Evolutionary conservation across 2,113 vertebrate genomes (phyloP).

Genomic region (Notiomystis cincta): DNA sequence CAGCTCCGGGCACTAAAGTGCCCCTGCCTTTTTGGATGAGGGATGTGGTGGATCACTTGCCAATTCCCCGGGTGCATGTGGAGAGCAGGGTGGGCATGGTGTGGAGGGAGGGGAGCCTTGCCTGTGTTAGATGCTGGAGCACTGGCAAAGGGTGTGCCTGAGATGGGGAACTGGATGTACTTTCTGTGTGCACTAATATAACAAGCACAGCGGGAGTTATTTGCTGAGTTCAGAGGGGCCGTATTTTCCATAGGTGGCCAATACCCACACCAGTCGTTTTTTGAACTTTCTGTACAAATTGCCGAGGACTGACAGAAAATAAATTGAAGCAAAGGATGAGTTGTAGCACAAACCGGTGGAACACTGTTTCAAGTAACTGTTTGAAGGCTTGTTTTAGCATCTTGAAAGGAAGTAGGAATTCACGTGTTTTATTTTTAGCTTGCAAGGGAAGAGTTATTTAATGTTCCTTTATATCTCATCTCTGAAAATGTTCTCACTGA

Average conservation of each 20-base stretch:
- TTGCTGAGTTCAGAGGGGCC: background rate
- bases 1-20: background rate
- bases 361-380: background rate
- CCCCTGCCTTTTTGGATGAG: background rate
- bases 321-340: background rate
- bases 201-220: background rate
- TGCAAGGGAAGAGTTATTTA: slow-evolving; percentile 44
- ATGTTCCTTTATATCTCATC: slow-evolving; percentile 13
- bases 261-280: background rate
- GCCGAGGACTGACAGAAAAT: background rate
- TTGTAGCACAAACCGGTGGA: background rate
- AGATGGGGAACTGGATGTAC: background rate
- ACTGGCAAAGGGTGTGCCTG: background rate
- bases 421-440: slow-evolving; percentile 52
- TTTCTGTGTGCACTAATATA: background rate
- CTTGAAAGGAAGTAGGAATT: slow-evolving; percentile 37
- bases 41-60: background rate
- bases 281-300: background rate
- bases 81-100: background rate
- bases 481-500: background rate
- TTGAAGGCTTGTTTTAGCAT: slow-evolving; percentile 19
- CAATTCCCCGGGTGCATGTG: background rate
- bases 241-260: background rate
- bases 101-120: background rate
- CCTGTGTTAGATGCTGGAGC: background rate